A percentile compares a stretch with the other conserved stretches of the same genome.
These are phyloP conservation scores for Hecatera dysodea DNA, from an alignment of 2,888 invertebrate genomes.

Conservation along the genomic window DNA sequence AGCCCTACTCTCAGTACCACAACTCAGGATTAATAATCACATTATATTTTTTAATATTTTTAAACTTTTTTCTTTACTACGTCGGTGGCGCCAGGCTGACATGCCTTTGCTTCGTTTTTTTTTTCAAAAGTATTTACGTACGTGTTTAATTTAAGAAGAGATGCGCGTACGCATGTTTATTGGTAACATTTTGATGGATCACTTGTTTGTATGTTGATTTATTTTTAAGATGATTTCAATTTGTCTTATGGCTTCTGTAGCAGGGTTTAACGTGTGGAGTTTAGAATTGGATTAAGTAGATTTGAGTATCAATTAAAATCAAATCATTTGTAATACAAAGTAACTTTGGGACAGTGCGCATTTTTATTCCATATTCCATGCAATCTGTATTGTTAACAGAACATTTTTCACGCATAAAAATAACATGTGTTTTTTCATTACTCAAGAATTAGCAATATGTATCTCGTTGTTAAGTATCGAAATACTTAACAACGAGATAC, in stretches of 20 bases:
- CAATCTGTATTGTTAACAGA: too few species aligned
- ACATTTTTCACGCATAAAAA: too few species aligned
- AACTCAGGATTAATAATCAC: constrained; percentile 83
- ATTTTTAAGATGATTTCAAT: constrained; percentile 32
- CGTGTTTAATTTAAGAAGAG: constrained; percentile 71
- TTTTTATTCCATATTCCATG: too few species aligned
- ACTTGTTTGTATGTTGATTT: constrained; percentile 36
- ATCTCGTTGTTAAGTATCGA: too few species aligned
- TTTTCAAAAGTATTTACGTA: constrained; percentile 69
- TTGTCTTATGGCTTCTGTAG: constrained; percentile 39
- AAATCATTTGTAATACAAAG: too few species aligned
- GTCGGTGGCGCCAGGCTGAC: constrained; percentile 81
- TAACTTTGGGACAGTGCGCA: too few species aligned
- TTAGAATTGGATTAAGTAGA: too few species aligned
- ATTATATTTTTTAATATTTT: constrained; percentile 74
- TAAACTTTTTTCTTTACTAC: constrained; percentile 73
- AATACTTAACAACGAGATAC: too few species aligned
- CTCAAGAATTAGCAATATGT: too few species aligned
- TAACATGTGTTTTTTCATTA: too few species aligned
- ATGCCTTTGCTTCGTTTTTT: constrained; percentile 64
- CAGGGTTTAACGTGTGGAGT: not conserved
- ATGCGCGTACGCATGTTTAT: constrained; percentile 61
- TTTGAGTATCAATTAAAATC: too few species aligned
- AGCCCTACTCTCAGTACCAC: constrained; percentile 66
- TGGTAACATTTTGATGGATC: constrained; percentile 63